Evolutionary conservation across 2,113 vertebrate genomes (phyloP).

Genomic region (Callopanchax toddi): DNA sequence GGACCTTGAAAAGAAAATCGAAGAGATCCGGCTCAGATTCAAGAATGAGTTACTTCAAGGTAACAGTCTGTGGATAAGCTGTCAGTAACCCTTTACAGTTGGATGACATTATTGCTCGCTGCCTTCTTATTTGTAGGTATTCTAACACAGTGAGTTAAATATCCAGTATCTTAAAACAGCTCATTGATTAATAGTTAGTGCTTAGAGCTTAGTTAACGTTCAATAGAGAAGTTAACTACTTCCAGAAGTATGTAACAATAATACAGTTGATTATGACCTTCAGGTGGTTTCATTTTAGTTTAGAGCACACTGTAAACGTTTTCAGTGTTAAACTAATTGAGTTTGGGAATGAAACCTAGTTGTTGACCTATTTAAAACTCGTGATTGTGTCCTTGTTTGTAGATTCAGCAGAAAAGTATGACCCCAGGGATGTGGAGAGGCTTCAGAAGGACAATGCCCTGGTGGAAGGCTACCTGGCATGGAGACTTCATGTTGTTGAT

Average conservation of each 20-base stretch:
- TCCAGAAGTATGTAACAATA: too few species aligned
- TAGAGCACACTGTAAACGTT: neutral
- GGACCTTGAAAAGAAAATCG: slow-evolving; percentile 84
- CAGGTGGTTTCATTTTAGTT: neutral
- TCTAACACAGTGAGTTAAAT: neutral
- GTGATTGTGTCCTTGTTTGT: slow-evolving; percentile 23
- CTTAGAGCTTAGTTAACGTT: slow-evolving; percentile 28
- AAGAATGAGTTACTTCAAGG: slow-evolving; percentile 87
- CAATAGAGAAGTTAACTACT: slow-evolving; percentile 7
- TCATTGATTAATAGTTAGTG: slow-evolving; percentile 4
- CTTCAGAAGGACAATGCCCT: slow-evolving; percentile 86
- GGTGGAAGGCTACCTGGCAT: slow-evolving; percentile 87
- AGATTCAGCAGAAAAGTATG: slow-evolving; percentile 91
- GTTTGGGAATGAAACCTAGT: slow-evolving; percentile 14
- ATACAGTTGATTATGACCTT: too few species aligned
- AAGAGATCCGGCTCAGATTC: slow-evolving; percentile 87
- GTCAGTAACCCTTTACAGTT: neutral
- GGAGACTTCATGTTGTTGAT: slow-evolving; percentile 86
- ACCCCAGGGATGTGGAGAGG: slow-evolving; percentile 91
- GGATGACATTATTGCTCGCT: neutral
- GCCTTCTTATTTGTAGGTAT: neutral
- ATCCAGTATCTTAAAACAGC: neutral
- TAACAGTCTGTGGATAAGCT: slow-evolving; percentile 58
- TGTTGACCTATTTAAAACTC: neutral
- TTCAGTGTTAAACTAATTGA: neutral